Evolutionary conservation across 2,113 vertebrate species (phyloP).

Genomic region (Mugil cephalus): DNA sequence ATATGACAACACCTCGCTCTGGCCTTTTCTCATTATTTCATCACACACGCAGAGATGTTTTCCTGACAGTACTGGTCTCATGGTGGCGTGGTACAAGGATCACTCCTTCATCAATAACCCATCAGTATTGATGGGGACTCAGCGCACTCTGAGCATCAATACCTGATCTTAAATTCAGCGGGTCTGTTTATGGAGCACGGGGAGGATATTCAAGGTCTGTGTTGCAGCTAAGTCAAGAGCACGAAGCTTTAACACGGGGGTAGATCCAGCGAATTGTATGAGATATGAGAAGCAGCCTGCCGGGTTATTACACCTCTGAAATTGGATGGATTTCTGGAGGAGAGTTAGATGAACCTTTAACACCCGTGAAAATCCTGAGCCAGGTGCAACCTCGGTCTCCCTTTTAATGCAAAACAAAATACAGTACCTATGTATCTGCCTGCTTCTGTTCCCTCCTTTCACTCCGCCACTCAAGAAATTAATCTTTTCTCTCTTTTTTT

Average conservation of each 20-base stretch:
- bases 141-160: slow-evolving; percentile 67
- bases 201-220: slow-evolving; percentile 49
- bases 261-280: background rate
- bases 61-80: slow-evolving; percentile 45
- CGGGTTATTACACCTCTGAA: slow-evolving; percentile 2
- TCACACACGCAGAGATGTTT: slow-evolving; percentile 50
- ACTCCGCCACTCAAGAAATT: slow-evolving; percentile 67
- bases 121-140: slow-evolving; percentile 75
- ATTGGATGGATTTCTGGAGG: background rate
- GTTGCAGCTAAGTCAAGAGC: slow-evolving; percentile 25
- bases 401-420: slow-evolving; percentile 56
- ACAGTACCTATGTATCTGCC: slow-evolving; percentile 67
- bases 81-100: slow-evolving; percentile 60
- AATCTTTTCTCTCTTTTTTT: slow-evolving; percentile 73
- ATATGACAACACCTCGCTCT: slow-evolving; percentile 64
- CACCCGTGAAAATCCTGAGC: slow-evolving; percentile 9
- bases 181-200: slow-evolving; percentile 43
- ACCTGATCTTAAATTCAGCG: slow-evolving; percentile 75
- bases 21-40: slow-evolving; percentile 67
- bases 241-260: slow-evolving; percentile 46
- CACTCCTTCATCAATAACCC: slow-evolving; percentile 80
- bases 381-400: slow-evolving; percentile 60
- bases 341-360: slow-evolving; percentile 8
- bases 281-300: background rate
- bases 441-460: slow-evolving; percentile 38